Evolutionary conservation across 2,113 vertebrate species (phyloP).

Genomic region (Anthoscopus minutus): DNA sequence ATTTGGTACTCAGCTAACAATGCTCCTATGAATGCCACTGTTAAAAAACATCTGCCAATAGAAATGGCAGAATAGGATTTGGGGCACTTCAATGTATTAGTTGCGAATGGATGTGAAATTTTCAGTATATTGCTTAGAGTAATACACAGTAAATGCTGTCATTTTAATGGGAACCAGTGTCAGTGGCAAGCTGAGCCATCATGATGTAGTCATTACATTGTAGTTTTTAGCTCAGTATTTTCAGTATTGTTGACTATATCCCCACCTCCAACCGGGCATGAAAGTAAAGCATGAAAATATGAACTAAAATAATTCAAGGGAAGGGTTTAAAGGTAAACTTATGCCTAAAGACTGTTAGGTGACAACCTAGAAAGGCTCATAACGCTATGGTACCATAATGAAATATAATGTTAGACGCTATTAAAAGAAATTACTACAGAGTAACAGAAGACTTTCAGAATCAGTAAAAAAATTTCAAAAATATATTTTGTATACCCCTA

Average conservation of each 20-base stretch:
- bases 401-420: neutral
- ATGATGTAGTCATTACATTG: neutral
- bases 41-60: neutral
- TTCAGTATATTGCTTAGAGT: neutral
- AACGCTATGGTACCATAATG: neutral
- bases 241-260: neutral
- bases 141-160: neutral
- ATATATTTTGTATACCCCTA: neutral
- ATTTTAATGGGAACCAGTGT: neutral
- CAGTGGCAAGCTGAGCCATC: neutral
- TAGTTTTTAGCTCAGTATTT: neutral
- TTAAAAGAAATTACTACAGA: neutral
- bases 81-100: neutral
- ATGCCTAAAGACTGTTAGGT: neutral
- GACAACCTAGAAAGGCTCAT: neutral
- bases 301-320: neutral
- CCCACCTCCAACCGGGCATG: neutral
- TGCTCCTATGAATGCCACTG: neutral
- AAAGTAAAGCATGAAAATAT: neutral
- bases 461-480: neutral
- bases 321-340: neutral
- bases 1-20: neutral
- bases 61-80: neutral
- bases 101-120: neutral
- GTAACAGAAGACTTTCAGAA: neutral